phyloP scores from a whole-genome alignment of 2,113 vertebrate genomes.

The Leuciscus idus region DNA sequence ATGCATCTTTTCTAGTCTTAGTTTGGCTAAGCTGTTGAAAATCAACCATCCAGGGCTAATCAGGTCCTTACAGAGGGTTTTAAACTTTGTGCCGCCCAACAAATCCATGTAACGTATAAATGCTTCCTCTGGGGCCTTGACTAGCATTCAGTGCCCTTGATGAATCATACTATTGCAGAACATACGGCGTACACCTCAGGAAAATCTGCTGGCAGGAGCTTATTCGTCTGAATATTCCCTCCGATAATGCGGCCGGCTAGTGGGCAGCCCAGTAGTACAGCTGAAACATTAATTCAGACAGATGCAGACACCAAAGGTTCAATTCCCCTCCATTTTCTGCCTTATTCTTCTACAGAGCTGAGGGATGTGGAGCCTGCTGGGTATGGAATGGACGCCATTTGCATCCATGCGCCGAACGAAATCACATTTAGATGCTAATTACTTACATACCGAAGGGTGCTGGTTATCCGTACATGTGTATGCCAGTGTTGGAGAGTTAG shows the following conservation, averaged over 20 bases:
- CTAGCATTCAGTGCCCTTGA: constrained; percentile 30
- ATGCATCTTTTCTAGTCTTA: constrained; percentile 31
- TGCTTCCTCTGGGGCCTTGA: constrained; percentile 38
- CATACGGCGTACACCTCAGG: constrained; percentile 39
- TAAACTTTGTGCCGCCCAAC: constrained; percentile 26
- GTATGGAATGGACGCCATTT: constrained; percentile 28
- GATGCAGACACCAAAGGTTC: constrained; percentile 33
- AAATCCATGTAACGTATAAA: constrained; percentile 36
- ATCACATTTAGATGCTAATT: constrained; percentile 26
- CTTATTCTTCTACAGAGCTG: constrained; percentile 13
- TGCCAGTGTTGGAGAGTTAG: background rate
- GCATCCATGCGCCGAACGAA: background rate
- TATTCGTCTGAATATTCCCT: constrained; percentile 42
- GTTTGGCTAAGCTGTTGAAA: constrained; percentile 64
- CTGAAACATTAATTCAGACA: constrained; percentile 38
- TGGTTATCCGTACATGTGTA: background rate
- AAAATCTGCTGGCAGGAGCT: constrained; percentile 8
- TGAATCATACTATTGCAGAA: constrained; percentile 56
- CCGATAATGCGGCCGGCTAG: constrained; percentile 23
- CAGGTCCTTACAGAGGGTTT: constrained; percentile 57
- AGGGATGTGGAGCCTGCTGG: background rate
- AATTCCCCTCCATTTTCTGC: constrained; percentile 23
- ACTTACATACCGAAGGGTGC: constrained; percentile 1
- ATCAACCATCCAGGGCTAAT: constrained; percentile 61
- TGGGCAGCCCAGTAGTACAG: constrained; percentile 17